phyloP scores from a whole-genome alignment of 2,888 invertebrate species.

The Spicauda simplicius region DNA sequence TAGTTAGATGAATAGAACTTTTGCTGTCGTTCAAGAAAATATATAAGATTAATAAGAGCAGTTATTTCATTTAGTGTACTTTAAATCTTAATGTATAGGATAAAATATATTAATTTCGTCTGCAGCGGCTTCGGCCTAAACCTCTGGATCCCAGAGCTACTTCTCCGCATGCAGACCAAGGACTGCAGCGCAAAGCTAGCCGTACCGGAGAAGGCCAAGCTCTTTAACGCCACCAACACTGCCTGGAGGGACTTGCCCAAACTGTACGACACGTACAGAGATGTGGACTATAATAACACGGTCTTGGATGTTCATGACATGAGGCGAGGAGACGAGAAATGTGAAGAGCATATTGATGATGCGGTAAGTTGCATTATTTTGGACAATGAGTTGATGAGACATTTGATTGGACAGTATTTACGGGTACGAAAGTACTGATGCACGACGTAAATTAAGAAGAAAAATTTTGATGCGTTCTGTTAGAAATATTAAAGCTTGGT shows the following conservation, averaged over 20 bases:
- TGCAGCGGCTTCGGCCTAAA: constrained; percentile 88
- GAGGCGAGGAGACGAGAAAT: constrained; percentile 48
- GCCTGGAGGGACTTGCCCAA: constrained; percentile 76
- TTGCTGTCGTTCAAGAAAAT: too few species aligned
- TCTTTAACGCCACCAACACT: constrained; percentile 57
- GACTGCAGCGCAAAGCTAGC: constrained; percentile 67
- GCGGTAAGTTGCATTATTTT: constrained; percentile 66
- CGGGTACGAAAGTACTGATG: too few species aligned
- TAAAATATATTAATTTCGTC: background rate
- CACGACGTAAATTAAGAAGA: too few species aligned
- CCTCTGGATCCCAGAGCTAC: constrained; percentile 91
- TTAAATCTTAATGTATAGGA: too few species aligned
- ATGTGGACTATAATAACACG: constrained; percentile 53
- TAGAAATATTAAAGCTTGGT: too few species aligned
- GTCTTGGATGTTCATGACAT: constrained; percentile 46
- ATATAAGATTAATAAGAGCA: too few species aligned
- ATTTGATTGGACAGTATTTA: too few species aligned
- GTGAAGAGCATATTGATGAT: constrained; percentile 64
- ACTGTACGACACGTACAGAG: constrained; percentile 68
- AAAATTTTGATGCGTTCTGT: too few species aligned
- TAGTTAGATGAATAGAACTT: too few species aligned
- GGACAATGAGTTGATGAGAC: too few species aligned
- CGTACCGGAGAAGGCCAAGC: constrained; percentile 59
- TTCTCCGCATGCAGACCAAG: constrained; percentile 82
- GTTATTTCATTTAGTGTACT: too few species aligned